Evolutionary conservation across 2,797 vertebrate species (phyloP), one percentile per base, ranked within the genome.

Genomic region (Halcyon chelicuti): DNA sequence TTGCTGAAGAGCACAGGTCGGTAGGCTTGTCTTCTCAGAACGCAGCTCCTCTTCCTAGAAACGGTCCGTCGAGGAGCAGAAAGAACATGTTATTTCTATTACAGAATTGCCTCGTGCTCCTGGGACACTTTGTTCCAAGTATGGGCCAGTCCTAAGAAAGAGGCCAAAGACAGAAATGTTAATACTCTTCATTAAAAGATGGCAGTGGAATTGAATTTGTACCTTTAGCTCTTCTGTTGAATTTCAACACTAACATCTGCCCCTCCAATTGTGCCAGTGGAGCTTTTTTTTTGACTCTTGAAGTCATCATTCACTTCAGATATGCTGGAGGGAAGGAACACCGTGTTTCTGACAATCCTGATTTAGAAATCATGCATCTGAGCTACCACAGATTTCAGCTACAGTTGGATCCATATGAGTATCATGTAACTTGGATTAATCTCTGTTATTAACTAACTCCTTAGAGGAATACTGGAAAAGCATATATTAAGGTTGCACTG

Each of bases 1-100:
- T 81, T 62, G 44, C 62, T 60, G 52, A 7, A 57, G 63, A 91
- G 63, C 83, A 49, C 31, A 85, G 75, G 74, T 87, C 29, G 26
- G 92, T 40, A 71, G 54, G 54, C 78, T 97, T 55, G 12, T 96
- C 90, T 96, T 97, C 95, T 86, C 79, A 94, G 96, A 97, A 98
- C 2, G 23, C 68, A 82, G 90, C 46, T 96, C 65, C 10, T 61
- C 74, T 95, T 94, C 92, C 76, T 22, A 95, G 90, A 94, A 95
- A 74, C 3, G 4, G 49, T 17, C 9, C 23, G 0, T 22, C 2
- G 1, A 74, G 52, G 39, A 78, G 57, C 71, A 61, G 66, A 88
- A 81, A 77, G 52, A 39, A 88, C 57, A 40, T 82, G 42, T n/a
- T 90, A 66, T 90, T 81, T 77, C 66, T 88, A 74, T 94, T 66